Evolutionary conservation across 2,113 vertebrate genomes (phyloP).

Genomic region (Spea multiplicata): DNA sequence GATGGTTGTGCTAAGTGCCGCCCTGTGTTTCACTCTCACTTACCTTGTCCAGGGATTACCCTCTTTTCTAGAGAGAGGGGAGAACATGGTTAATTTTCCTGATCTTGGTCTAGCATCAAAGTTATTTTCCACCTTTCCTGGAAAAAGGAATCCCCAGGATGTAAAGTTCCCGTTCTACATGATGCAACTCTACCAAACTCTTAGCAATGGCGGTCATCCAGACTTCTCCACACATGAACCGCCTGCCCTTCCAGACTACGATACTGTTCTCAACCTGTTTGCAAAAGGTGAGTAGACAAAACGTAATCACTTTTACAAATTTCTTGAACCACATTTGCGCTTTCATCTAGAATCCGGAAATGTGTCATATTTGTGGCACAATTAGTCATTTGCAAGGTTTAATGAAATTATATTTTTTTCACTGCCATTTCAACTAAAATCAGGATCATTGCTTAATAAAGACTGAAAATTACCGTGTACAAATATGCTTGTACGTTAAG

Average conservation of each 20-base stretch:
- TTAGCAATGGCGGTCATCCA: slow-evolving; percentile 47
- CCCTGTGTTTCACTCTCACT: background rate
- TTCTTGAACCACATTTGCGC: too few species aligned
- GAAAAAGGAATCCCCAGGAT: slow-evolving; percentile 39
- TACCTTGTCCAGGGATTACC: slow-evolving; percentile 30
- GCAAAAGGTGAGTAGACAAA: slow-evolving; percentile 72
- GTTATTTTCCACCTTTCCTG: background rate
- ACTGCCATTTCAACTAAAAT: too few species aligned
- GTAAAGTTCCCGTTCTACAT: slow-evolving; percentile 71
- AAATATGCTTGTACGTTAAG: too few species aligned
- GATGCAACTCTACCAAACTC: slow-evolving; percentile 79
- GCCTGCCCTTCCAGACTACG: slow-evolving; percentile 54
- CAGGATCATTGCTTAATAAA: too few species aligned
- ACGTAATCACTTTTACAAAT: too few species aligned
- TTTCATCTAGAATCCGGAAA: too few species aligned
- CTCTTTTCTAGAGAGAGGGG: background rate
- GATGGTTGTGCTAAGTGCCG: background rate
- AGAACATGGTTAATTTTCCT: background rate
- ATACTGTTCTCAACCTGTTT: slow-evolving; percentile 72
- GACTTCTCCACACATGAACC: slow-evolving; percentile 44
- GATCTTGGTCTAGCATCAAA: background rate
- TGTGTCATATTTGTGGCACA: too few species aligned
- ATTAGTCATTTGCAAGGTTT: too few species aligned
- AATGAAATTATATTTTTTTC: too few species aligned
- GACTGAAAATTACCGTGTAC: too few species aligned